A percentile compares a stretch with the other conserved stretches of the same genome.
Evolutionary conservation across 2,797 vertebrate genomes (phyloP).

Genomic region (Scarus forsteni): DNA sequence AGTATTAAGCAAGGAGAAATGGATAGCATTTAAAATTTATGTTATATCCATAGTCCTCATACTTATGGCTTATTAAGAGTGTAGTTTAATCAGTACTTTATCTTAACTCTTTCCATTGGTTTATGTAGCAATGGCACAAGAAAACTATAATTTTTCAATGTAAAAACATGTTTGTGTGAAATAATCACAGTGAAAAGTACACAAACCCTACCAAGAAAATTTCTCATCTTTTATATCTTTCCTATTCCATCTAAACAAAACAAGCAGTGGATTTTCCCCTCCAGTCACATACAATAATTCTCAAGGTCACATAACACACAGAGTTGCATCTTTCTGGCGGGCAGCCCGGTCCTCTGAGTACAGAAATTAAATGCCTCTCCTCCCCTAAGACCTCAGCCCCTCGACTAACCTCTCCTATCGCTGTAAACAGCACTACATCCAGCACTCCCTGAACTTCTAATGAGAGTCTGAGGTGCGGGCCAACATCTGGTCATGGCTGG

Average conservation of each 20-base stretch:
- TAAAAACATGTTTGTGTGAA: neutral
- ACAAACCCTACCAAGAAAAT: neutral
- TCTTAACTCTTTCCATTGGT: constrained; percentile 11
- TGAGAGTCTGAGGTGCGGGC: constrained; percentile 34
- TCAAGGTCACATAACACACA: constrained; percentile 60
- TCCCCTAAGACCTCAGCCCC: constrained; percentile 45
- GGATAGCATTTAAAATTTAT: constrained; percentile 32
- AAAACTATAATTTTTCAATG: neutral
- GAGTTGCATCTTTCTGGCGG: constrained; percentile 46
- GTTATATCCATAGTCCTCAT: constrained; percentile 56
- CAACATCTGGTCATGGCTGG: constrained; percentile 25
- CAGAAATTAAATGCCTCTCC: constrained; percentile 45
- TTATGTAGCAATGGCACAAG: no score
- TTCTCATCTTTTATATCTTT: neutral
- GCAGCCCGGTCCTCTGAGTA: constrained; percentile 40
- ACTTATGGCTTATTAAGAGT: constrained; percentile 43
- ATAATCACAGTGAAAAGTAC: neutral
- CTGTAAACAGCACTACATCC: constrained; percentile 45
- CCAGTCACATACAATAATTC: constrained; percentile 16
- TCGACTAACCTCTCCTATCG: constrained; percentile 41
- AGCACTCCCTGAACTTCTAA: constrained; percentile 40
- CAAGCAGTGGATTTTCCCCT: neutral
- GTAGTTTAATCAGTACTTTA: neutral
- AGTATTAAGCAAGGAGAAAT: constrained; percentile 38
- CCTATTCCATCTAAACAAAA: constrained; percentile 14